These are phyloP conservation scores for Busseola fusca DNA, from an alignment of 2,888 invertebrate genomes.

Conservation along the genomic window DNA sequence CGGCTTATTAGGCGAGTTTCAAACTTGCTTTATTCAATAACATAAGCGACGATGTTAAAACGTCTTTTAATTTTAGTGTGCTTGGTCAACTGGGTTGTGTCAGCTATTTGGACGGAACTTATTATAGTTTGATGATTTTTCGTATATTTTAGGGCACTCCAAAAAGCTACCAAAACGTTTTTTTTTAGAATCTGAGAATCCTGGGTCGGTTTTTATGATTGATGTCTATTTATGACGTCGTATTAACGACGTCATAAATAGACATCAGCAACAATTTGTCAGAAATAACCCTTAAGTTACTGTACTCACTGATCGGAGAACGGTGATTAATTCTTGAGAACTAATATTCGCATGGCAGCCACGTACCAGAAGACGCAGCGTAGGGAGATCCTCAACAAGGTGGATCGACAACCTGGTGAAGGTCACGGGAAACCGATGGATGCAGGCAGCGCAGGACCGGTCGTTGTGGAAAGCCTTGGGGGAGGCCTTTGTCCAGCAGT, in stretches of 20 bases:
- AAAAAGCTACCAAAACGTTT: neutral
- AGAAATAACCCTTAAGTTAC: slow-evolving; percentile 1
- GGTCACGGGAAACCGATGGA: no score
- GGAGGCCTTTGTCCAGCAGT: no score
- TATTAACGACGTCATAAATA: no score
- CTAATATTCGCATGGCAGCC: neutral
- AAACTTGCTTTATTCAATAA: slow-evolving; percentile 69
- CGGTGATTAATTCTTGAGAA: slow-evolving; percentile 7
- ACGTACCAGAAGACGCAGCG: no score
- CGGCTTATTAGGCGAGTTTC: slow-evolving; percentile 70
- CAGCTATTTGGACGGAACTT: neutral
- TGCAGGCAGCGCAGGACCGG: no score
- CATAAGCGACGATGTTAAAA: slow-evolving; percentile 54
- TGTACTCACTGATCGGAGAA: slow-evolving; percentile 6
- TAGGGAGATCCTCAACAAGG: no score
- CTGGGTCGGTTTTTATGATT: neutral
- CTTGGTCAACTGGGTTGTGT: slow-evolving; percentile 11
- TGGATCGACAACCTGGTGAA: no score
- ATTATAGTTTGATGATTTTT: neutral
- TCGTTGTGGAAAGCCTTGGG: no score
- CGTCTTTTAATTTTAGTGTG: slow-evolving; percentile 37
- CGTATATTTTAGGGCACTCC: neutral
- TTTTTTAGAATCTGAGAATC: neutral
- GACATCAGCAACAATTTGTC: neutral
- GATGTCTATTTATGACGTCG: slow-evolving; percentile 9